Percentiles rank a stretch among this genome's conserved stretches.
Conservation (phyloP, 2,113 vertebrate species). For the Suricata suricatta region DNA sequence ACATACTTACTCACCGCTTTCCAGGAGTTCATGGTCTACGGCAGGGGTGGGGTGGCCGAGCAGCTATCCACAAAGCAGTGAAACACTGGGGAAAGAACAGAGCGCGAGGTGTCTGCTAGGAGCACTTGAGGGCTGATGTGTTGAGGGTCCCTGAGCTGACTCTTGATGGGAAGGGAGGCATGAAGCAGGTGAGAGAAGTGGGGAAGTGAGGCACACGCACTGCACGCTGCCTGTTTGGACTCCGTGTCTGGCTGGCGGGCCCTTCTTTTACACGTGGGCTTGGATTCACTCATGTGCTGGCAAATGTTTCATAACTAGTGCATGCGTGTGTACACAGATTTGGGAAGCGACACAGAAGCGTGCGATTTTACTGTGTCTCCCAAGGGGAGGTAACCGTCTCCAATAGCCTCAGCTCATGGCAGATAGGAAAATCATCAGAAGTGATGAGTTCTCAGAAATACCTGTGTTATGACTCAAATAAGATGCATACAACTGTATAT, state of each 20-base stretch:
- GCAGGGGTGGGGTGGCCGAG: background rate
- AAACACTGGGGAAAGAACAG: background rate
- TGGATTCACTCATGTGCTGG: background rate
- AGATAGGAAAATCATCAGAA: background rate
- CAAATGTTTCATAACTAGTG: background rate
- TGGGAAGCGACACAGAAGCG: background rate
- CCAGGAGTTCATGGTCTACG: background rate
- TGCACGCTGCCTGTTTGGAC: background rate
- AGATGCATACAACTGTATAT: too few species aligned
- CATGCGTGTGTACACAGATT: background rate
- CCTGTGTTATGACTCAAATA: background rate
- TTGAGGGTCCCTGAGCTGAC: background rate
- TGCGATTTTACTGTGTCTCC: background rate
- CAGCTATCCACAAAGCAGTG: accelerated
- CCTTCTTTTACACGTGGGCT: background rate
- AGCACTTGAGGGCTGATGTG: background rate
- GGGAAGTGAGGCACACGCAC: too few species aligned
- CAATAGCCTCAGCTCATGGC: background rate
- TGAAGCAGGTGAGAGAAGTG: background rate
- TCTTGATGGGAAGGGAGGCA: background rate
- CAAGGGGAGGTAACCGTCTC: background rate
- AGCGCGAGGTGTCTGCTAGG: background rate
- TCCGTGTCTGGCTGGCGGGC: too few species aligned
- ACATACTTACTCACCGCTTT: background rate
- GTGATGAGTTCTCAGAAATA: background rate